Evolutionary conservation across 2,888 invertebrate genomes (phyloP).

Genomic region (Drosophila siamana): DNA sequence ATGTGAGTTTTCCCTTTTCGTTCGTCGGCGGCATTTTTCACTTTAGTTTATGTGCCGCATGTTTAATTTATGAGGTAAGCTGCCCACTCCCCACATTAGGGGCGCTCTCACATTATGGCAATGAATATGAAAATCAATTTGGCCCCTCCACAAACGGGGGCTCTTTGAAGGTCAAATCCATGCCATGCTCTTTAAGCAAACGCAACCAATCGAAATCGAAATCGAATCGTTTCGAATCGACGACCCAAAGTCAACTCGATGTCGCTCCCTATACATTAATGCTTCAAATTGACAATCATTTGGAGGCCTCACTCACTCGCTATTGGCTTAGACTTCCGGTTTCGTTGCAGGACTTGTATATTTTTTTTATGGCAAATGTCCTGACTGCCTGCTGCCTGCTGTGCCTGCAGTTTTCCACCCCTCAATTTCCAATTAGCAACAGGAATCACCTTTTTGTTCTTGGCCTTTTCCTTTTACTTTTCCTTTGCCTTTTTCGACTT

Average conservation of each 20-base stretch:
- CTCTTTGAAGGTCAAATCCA: slow-evolving; percentile 49
- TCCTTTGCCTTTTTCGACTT: slow-evolving; percentile 15
- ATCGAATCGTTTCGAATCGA: background rate
- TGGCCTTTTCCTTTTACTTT: slow-evolving; percentile 22
- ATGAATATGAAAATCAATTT: slow-evolving; percentile 77
- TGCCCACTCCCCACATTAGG: background rate
- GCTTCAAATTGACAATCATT: slow-evolving; percentile 75
- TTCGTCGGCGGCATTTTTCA: slow-evolving; percentile 50
- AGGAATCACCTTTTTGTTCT: slow-evolving; percentile 73
- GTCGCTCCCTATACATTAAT: slow-evolving; percentile 72
- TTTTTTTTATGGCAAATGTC: slow-evolving; percentile 6
- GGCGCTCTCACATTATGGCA: slow-evolving; percentile 45
- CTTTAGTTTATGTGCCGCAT: slow-evolving; percentile 75
- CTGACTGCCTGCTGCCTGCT: background rate
- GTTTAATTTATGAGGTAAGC: slow-evolving; percentile 73
- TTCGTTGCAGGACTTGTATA: slow-evolving; percentile 17
- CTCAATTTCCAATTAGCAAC: slow-evolving; percentile 79
- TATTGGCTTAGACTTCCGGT: slow-evolving; percentile 57
- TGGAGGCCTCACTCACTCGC: slow-evolving; percentile 33
- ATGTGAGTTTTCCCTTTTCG: slow-evolving; percentile 47
- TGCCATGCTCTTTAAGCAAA: slow-evolving; percentile 45
- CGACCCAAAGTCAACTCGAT: slow-evolving; percentile 37
- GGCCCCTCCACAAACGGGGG: slow-evolving; percentile 12
- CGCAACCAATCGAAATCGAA: slow-evolving; percentile 6
- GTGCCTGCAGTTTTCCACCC: slow-evolving; percentile 35